A percentile compares a stretch with the other conserved stretches of the same genome.
phyloP scores from a whole-genome alignment of 2,888 invertebrate species.

The Cremastinae sp. region DNA sequence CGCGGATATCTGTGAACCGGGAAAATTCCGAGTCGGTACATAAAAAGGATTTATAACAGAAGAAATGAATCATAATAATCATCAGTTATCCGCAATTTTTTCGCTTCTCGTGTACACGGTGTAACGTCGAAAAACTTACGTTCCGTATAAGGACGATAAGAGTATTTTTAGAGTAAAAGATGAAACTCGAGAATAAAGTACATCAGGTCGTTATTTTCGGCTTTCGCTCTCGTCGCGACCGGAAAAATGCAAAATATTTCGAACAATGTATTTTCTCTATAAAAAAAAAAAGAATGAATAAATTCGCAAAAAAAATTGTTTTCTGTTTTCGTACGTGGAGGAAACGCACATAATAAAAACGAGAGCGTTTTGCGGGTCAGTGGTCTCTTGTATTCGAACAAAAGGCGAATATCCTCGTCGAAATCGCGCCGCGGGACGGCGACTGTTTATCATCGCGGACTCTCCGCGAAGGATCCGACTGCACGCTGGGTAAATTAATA shows the following conservation, averaged over 20 bases:
- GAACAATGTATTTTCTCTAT: too few relatives aligned
- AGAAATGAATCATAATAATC: constrained; percentile 25
- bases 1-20: constrained; percentile 33
- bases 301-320: constrained; percentile 1
- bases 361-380: constrained; percentile 39
- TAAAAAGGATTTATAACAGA: constrained; percentile 5
- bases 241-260: too few relatives aligned
- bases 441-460: constrained; percentile 61
- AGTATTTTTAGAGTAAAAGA: constrained; percentile 1
- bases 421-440: constrained; percentile 55
- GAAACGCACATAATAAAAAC: constrained; percentile 10
- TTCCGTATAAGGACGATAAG: background rate
- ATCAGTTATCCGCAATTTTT: background rate
- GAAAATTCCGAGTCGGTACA: background rate
- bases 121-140: background rate
- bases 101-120: background rate
- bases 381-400: constrained; percentile 44
- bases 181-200: too few relatives aligned
- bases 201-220: too few relatives aligned
- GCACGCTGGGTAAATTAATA: constrained; percentile 65
- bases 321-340: background rate
- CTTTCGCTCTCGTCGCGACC: too few relatives aligned
- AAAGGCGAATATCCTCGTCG: constrained; percentile 51
- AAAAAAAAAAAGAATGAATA: background rate
- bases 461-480: constrained; percentile 36